Conservation (phyloP, 2,888 invertebrate genomes). For the Hipparchia semele region DNA sequence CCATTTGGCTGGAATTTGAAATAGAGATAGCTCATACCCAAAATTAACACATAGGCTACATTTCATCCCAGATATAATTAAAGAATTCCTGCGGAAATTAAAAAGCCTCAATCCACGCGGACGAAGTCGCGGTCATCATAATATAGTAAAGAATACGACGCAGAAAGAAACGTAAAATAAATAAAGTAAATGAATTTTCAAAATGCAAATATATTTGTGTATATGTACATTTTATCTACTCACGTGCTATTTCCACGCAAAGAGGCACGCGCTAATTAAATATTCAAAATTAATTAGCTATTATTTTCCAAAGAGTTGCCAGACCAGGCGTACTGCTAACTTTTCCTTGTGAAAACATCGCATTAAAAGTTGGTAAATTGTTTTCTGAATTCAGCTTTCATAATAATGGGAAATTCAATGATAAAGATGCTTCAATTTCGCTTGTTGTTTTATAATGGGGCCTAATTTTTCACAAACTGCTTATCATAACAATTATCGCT, state of each 20-base stretch:
- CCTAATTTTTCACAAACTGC: not conserved
- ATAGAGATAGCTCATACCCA: too few species aligned
- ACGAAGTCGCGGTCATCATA: too few species aligned
- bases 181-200: too few species aligned
- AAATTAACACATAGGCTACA: too few species aligned
- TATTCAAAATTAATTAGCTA: conserved; percentile 6
- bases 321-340: not conserved
- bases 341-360: conserved; percentile 2
- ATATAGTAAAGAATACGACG: too few species aligned
- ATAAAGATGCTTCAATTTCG: conserved; percentile 7
- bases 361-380: conserved; percentile 10
- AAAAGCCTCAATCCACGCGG: too few species aligned
- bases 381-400: conserved; percentile 3
- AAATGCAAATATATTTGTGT: not conserved
- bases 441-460: conserved; percentile 7
- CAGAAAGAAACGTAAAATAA: too few species aligned
- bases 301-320: not conserved
- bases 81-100: too few species aligned
- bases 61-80: too few species aligned
- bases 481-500: not conserved
- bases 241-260: not conserved
- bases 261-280: conserved; percentile 5
- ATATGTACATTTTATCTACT: not conserved
- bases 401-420: conserved; percentile 7
- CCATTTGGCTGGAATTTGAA: too few species aligned